Evolutionary conservation across 1,140 invertebrate genomes (phyloP), one percentile per base, ranked within the genome.

Genomic region (Brachionus koreanus): DNA sequence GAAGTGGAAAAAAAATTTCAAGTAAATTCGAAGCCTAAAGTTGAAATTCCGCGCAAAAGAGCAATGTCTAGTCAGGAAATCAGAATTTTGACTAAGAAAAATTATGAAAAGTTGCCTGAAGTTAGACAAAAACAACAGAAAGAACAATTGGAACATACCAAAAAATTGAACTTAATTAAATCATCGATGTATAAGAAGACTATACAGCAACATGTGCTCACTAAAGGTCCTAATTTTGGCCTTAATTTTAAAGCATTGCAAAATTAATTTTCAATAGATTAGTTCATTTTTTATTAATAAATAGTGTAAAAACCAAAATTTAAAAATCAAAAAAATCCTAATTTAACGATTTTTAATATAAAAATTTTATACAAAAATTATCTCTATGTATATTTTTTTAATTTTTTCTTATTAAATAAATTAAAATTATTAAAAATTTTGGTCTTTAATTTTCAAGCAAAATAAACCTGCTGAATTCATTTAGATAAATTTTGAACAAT

Each of bases 21-120:
- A 6, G 43, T 29, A 6, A 35, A 33, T 12, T 79, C 13, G 7
- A 25, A 61, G 35, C 35, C 16, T 0, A 33, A 77, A 13, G 23
- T 77, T 79, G 33, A 42, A 57, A 39, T 65, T 23, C 33, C 35
- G 19, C 46, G 76, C 1, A 79, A 79, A 35, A 3, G 74, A 33
- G 25, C 25, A 10, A 57, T 79, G 61, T 79, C 76, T 3, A 43
- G 33, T 39, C 76, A 79, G n/a, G 49, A 79, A 25, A 79, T 79
- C 0, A 79, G n/a, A 79, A n/a, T 61, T 39, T 61, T 79, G 49
- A 61, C 76, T n/a, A 57, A 43, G 23, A 79, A 79, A 61, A 79
- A 79, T 43, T 79, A 79, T 35, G 49, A 61, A 57, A 79, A 79
- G 35, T 25, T 79, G 23, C 76, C 76, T 16, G 76, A 79, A 65